Evolutionary conservation across 2,888 invertebrate genomes (phyloP), one percentile per base, ranked within the genome.

Genomic region (Leptura quadrifasciata): DNA sequence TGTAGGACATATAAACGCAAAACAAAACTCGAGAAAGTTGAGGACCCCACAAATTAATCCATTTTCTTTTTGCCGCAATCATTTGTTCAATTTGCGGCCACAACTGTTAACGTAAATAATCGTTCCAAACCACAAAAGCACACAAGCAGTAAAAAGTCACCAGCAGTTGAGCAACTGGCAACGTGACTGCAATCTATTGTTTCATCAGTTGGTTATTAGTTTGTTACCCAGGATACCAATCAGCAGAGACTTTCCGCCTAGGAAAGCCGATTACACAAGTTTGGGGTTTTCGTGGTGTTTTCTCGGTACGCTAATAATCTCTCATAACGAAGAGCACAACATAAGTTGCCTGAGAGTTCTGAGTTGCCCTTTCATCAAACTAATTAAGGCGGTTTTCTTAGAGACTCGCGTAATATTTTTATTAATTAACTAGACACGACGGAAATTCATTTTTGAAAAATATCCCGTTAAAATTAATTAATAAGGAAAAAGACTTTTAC

Each of bases 181-280:
- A 61, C 72, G 72, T 72, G 72, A 64, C 72, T 72, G 31, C 57
- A 72, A 72, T 72, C 63, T 27, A 72, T 61, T 61, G 61, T 55
- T 67, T 72, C 74, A 54, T 74, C 69, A 54, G 69, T 69, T 24
- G 60, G 61, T 74, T 74, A 74, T 74, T 74, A 70, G 70, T 69
- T 69, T 70, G 39, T 58, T 74, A 74, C 61, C 24, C 58, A 54
- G 70, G 69, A 69, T 60, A 69, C 74, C 69, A 74, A 74, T 70
- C 68, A 68, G 21, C 52, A 55, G 27, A 12, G 60, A 54, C 74
- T 65, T 60, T 69, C 70, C 52, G 39, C 47, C 54, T 52, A 61
- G 61, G 21, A 75, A 75, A 70, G 70, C 75, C 75, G 75, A 75
- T 75, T 75, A 61, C 70, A 63, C 39, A 31, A 72, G 65, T 72